Conservation (phyloP, 2,113 vertebrate genomes). For the Thamnaconus septentrionalis region DNA sequence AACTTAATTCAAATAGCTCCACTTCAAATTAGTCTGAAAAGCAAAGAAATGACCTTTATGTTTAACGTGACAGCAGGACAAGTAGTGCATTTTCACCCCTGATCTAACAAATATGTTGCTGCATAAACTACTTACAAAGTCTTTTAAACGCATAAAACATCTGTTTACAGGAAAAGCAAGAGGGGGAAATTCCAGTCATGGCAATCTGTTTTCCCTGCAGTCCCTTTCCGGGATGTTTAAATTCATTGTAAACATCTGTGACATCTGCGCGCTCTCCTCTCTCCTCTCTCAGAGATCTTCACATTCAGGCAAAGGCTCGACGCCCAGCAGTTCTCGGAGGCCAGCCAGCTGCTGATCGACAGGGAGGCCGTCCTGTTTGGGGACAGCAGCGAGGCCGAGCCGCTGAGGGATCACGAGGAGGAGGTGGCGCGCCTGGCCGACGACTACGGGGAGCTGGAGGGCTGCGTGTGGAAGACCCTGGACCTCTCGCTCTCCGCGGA, state of each 20-base stretch:
- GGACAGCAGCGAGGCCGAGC: conserved; percentile 23
- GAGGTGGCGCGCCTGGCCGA: conserved; percentile 62
- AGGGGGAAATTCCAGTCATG: too few species aligned
- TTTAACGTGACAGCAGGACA: too few species aligned
- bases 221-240: rapidly evolving
- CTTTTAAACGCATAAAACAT: too few species aligned
- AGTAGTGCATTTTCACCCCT: too few species aligned
- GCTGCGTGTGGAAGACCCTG: conserved; percentile 62
- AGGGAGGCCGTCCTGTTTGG: conserved; percentile 72
- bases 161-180: too few species aligned
- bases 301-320: conserved; percentile 55
- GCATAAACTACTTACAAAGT: too few species aligned
- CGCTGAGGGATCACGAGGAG: conserved; percentile 43
- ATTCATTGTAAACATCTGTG: neutral
- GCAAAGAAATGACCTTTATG: too few species aligned
- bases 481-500: conserved; percentile 66
- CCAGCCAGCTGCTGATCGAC: conserved; percentile 67
- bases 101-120: too few species aligned
- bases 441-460: conserved; percentile 66
- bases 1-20: too few species aligned
- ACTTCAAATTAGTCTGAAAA: too few species aligned
- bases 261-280: neutral
- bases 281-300: conserved; percentile 18
- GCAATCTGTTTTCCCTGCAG: too few species aligned
- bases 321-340: conserved; percentile 20